Evolutionary conservation across 2,113 vertebrate species (phyloP).

Genomic region (Synchiropus splendidus): DNA sequence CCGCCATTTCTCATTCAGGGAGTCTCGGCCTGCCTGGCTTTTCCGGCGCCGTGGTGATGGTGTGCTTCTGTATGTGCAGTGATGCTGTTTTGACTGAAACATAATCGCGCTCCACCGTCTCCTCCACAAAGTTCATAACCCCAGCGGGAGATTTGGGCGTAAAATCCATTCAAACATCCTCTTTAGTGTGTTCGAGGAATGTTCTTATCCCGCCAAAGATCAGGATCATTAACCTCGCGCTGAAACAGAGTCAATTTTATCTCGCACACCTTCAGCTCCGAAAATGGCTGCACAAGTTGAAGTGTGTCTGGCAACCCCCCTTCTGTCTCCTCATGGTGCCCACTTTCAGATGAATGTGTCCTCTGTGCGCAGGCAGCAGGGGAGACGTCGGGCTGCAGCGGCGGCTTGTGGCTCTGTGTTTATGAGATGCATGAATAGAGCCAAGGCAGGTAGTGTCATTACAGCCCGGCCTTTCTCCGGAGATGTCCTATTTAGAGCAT

Average conservation of each 20-base stretch:
- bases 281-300: constrained; percentile 36
- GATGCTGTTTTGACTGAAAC: no score
- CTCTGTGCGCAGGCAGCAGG: constrained; percentile 52
- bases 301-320: constrained; percentile 23
- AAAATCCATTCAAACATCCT: constrained; percentile 11
- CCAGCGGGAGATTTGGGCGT: constrained; percentile 6
- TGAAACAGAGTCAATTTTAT: constrained; percentile 40
- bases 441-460: constrained; percentile 42
- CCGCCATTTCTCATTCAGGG: no score
- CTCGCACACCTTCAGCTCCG: constrained; percentile 26
- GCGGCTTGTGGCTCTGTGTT: constrained; percentile 22
- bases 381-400: constrained; percentile 25
- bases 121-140: constrained; percentile 28
- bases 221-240: constrained; percentile 30
- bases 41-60: no score
- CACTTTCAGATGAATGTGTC: constrained; percentile 62
- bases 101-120: no score
- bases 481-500: constrained; percentile 17
- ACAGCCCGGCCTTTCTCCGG: constrained; percentile 9
- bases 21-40: no score
- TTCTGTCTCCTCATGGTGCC: constrained; percentile 39
- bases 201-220: constrained; percentile 31
- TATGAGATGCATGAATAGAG: constrained; percentile 36
- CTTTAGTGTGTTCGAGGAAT: constrained; percentile 31
- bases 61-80: no score